phyloP scores from a whole-genome alignment of 2,113 vertebrate species.

The Uria lomvia region DNA sequence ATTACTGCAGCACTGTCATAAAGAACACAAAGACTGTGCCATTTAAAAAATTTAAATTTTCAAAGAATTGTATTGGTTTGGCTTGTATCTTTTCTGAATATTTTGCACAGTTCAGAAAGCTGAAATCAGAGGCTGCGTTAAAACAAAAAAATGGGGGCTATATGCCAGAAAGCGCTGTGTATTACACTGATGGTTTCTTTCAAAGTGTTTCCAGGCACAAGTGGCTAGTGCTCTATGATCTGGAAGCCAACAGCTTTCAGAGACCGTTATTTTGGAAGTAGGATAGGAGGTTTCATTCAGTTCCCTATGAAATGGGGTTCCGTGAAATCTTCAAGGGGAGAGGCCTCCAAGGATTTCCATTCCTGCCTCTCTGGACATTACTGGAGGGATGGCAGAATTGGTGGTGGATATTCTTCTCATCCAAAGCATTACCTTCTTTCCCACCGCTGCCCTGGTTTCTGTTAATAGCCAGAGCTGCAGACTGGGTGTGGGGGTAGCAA shows the following conservation, averaged over 20 bases:
- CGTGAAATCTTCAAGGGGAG: not conserved
- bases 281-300: not conserved
- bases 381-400: not conserved
- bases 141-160: not conserved
- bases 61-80: not conserved
- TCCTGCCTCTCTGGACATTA: not conserved
- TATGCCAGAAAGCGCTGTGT: not conserved
- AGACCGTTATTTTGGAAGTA: not conserved
- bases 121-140: not conserved
- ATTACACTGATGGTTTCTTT: not conserved
- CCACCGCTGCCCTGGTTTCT: not conserved
- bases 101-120: not conserved
- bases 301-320: not conserved
- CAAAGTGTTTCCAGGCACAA: not conserved
- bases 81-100: not conserved
- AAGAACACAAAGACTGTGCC: not conserved
- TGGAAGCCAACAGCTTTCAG: not conserved
- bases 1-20: not conserved
- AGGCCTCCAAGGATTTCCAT: not conserved
- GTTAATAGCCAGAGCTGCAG: rapidly evolving
- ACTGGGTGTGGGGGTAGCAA: rapidly evolving
- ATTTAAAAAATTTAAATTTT: not conserved
- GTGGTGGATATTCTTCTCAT: not conserved
- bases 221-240: not conserved
- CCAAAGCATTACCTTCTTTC: not conserved